Evolutionary conservation across 2,113 vertebrate species (phyloP).

Genomic region (Suricata suricatta): DNA sequence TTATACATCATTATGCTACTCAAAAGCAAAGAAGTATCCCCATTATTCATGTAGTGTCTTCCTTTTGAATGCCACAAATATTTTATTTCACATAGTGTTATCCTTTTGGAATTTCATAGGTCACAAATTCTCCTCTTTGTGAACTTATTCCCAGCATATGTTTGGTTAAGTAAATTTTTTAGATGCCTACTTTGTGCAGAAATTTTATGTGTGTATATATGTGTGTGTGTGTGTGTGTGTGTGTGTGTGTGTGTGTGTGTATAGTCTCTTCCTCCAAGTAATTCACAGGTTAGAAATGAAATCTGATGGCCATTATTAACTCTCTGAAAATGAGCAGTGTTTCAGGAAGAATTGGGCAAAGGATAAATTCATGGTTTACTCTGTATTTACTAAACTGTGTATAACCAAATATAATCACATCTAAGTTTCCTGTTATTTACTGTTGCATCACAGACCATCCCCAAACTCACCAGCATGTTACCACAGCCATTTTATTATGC

Average conservation of each 20-base stretch:
- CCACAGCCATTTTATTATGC: too few species aligned
- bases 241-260: too few species aligned
- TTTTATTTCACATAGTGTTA: neutral
- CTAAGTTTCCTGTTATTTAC: neutral
- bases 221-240: too few species aligned
- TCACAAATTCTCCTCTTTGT: neutral
- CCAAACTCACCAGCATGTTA: neutral
- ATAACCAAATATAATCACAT: neutral
- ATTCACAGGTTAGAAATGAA: neutral
- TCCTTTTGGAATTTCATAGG: neutral
- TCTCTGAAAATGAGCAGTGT: neutral
- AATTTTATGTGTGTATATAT: neutral
- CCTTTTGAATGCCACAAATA: neutral
- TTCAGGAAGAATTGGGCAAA: neutral
- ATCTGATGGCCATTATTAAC: neutral
- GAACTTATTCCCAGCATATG: neutral
- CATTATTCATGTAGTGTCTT: neutral
- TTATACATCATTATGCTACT: conserved; percentile 11
- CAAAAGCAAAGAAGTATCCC: conserved; percentile 35
- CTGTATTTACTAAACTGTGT: neutral
- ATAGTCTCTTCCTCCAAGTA: neutral
- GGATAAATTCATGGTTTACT: neutral
- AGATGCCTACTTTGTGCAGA: neutral
- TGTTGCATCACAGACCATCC: neutral
- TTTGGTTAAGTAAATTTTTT: neutral